phyloP scores from a whole-genome alignment of 1,140 invertebrate species.

The Eriocheir sinensis region DNA sequence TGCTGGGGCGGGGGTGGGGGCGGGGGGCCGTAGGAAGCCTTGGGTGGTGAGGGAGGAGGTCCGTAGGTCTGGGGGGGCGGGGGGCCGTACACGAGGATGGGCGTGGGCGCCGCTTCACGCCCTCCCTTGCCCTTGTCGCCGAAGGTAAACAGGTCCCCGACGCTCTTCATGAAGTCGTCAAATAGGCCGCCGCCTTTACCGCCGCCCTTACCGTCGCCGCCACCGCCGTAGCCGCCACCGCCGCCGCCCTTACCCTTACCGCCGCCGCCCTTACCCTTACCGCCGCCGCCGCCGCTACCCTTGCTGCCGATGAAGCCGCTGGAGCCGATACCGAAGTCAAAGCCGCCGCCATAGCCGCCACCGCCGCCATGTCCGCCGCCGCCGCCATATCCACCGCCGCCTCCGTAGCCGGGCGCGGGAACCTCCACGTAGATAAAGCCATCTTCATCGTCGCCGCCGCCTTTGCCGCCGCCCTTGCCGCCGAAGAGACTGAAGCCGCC shows the following conservation, averaged over 20 bases:
- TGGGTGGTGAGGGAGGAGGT: background rate
- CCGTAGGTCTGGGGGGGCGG: background rate
- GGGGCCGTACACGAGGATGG: background rate
- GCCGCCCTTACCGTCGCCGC: background rate
- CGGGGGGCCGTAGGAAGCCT: slow-evolving; percentile 31
- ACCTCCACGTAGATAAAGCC: background rate
- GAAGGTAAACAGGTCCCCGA: background rate
- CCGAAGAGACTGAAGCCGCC: background rate
- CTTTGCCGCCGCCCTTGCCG: background rate
- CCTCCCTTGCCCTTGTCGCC: slow-evolving; percentile 51
- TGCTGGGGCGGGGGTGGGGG: background rate
- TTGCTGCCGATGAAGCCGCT: background rate
- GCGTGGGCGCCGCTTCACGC: background rate
- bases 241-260: background rate
- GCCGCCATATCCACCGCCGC: background rate
- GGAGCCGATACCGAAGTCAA: background rate
- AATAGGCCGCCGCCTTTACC: slow-evolving; percentile 15
- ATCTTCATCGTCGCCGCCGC: background rate
- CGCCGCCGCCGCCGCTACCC: background rate
- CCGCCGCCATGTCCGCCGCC: background rate
- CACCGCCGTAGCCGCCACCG: background rate
- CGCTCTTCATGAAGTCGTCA: slow-evolving; percentile 17
- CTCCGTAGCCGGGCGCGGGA: background rate
- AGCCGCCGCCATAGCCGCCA: background rate
- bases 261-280: background rate